Conservation (phyloP, 1,140 invertebrate genomes). For the Drosophila dunni region DNA sequence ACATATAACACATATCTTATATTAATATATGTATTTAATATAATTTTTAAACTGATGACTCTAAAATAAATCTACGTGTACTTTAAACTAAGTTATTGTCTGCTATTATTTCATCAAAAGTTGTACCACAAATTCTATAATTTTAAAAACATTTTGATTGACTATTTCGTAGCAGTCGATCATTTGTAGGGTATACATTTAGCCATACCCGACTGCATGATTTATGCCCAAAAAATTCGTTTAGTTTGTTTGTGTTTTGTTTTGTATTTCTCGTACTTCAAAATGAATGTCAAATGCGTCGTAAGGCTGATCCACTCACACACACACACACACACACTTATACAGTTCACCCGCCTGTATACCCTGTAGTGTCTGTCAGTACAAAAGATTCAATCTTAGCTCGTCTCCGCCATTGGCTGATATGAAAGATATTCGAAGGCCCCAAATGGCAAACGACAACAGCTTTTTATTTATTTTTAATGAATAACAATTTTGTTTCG, state of each 20-base stretch:
- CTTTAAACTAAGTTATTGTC: too few relatives aligned
- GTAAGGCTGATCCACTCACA: slow-evolving; percentile 59
- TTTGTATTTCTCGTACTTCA: slow-evolving; percentile 41
- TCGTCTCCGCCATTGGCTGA: slow-evolving; percentile 30
- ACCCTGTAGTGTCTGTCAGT: slow-evolving; percentile 46
- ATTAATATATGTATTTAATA: too few relatives aligned
- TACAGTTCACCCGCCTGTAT: not conserved
- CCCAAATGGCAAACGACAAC: slow-evolving; percentile 5
- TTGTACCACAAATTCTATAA: too few relatives aligned
- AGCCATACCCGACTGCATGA: slow-evolving; percentile 53
- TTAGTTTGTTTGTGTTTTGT: slow-evolving; percentile 35
- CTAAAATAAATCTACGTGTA: too few relatives aligned
- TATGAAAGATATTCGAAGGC: slow-evolving; percentile 3
- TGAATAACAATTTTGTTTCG: slow-evolving; percentile 68
- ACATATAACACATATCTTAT: too few relatives aligned
- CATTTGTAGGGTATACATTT: slow-evolving; percentile 32
- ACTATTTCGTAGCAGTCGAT: not conserved
- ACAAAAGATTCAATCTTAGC: slow-evolving; percentile 39
- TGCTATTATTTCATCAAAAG: too few relatives aligned
- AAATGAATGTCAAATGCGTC: slow-evolving; percentile 69
- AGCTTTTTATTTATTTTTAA: slow-evolving; percentile 41
- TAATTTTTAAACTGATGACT: too few relatives aligned
- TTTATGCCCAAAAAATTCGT: slow-evolving; percentile 67
- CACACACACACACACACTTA: slow-evolving; percentile 28
- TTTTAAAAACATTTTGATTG: too few relatives aligned